A percentile compares a stretch with the other conserved stretches of the same genome.
Conservation (phyloP, 92 coral and sea anemone genomes). For the Hydrozoanthus gracilis region DNA sequence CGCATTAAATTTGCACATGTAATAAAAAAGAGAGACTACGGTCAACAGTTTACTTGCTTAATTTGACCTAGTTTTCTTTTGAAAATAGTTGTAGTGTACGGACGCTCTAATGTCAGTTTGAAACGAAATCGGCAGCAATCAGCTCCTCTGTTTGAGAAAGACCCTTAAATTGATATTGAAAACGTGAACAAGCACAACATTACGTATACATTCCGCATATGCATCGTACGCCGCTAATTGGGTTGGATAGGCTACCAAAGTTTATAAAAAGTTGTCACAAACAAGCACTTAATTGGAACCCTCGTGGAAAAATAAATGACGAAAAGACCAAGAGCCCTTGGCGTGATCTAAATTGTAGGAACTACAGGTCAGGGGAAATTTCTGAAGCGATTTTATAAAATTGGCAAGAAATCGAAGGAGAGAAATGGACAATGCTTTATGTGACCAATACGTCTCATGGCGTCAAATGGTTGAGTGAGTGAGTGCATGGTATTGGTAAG, state of each 20-base stretch:
- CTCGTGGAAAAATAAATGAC: neutral
- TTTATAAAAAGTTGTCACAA: neutral
- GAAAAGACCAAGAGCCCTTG: neutral
- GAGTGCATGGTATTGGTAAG: neutral
- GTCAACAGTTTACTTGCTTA: neutral
- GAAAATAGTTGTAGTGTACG: neutral
- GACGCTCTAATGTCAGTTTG: neutral
- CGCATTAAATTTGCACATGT: neutral
- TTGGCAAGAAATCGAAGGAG: neutral
- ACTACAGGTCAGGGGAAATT: neutral
- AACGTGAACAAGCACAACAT: neutral
- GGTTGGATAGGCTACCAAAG: neutral
- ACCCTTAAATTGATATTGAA: neutral
- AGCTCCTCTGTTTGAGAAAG: neutral
- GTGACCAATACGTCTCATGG: neutral
- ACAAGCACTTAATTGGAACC: neutral
- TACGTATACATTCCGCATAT: neutral
- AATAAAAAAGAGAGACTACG: neutral
- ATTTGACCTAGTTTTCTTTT: neutral
- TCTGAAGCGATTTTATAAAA: neutral
- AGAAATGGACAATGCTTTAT: neutral
- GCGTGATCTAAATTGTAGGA: neutral
- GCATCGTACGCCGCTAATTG: neutral
- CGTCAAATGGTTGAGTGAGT: neutral
- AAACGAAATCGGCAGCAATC: neutral